phyloP scores from a whole-genome alignment of 2,797 vertebrate species.

The Neoniphon sammara region DNA sequence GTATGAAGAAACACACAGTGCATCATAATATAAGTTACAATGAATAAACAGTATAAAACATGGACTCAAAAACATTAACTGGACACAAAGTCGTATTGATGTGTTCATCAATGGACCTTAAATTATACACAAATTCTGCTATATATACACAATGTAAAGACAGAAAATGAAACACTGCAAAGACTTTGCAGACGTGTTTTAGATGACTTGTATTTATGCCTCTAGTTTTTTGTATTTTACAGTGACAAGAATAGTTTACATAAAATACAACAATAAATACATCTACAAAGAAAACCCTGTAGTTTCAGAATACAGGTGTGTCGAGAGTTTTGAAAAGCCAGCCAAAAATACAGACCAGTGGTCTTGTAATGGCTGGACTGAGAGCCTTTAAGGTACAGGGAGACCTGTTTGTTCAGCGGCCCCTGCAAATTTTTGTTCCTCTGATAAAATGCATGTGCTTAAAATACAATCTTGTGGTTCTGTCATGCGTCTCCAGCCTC shows the following conservation, averaged over 20 bases:
- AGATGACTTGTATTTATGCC: no score
- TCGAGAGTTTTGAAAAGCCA: slow-evolving; percentile 25
- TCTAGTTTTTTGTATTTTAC: neutral
- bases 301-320: slow-evolving; percentile 4
- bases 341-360: neutral
- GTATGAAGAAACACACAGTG: slow-evolving; percentile 11
- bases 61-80: slow-evolving; percentile 8
- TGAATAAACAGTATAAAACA: slow-evolving; percentile 37
- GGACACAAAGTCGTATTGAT: neutral
- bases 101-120: neutral
- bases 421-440: slow-evolving; percentile 5
- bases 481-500: slow-evolving; percentile 23
- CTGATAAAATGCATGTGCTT: slow-evolving; percentile 20
- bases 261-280: slow-evolving; percentile 53
- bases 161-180: slow-evolving; percentile 25
- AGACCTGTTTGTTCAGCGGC: slow-evolving; percentile 10
- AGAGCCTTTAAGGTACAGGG: slow-evolving; percentile 10
- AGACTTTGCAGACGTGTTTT: slow-evolving; percentile 18
- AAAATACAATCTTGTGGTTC: slow-evolving; percentile 26
- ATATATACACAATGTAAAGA: slow-evolving; percentile 46
- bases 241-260: neutral
- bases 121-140: neutral
- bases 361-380: slow-evolving; percentile 7
- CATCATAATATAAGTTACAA: slow-evolving; percentile 60
- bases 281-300: slow-evolving; percentile 1